Conservation (phyloP, 92 coral and sea anemone species). For the Parazoanthus atlanticus region DNA sequence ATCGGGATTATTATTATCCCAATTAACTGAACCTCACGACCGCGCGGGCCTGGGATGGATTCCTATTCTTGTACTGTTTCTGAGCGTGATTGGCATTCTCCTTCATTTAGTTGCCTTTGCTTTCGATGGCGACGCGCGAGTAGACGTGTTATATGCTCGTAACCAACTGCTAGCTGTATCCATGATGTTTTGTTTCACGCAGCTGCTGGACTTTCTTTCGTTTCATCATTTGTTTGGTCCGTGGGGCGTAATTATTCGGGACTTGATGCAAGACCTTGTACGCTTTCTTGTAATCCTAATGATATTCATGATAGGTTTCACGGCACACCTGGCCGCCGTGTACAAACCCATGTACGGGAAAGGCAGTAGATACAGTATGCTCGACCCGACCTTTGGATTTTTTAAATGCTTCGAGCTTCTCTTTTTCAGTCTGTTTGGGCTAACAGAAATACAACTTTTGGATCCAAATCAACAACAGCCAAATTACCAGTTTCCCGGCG, state of each 20-base stretch:
- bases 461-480: constrained; percentile 43
- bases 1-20: constrained; percentile 89
- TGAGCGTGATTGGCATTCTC: constrained; percentile 79
- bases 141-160: constrained; percentile 82
- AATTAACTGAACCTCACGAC: constrained; percentile 96
- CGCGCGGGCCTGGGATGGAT: constrained; percentile 98
- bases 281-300: constrained; percentile 89
- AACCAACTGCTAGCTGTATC: constrained; percentile 90
- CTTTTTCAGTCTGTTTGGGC: constrained; percentile 91
- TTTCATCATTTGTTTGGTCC: constrained; percentile 99
- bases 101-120: constrained; percentile 84
- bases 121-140: constrained; percentile 66
- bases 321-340: constrained; percentile 96
- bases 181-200: constrained; percentile 97
- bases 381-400: constrained; percentile 45
- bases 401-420: constrained; percentile 79
- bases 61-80: constrained; percentile 84
- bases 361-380: constrained; percentile 36
- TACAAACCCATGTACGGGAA: constrained; percentile 73
- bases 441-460: constrained; percentile 70
- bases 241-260: constrained; percentile 99
- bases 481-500: constrained; percentile 38
- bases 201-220: constrained; percentile 88
- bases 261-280: constrained; percentile 96
- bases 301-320: constrained; percentile 95